Percentiles rank a stretch among this genome's conserved stretches.
Evolutionary conservation across 1,140 invertebrate genomes (phyloP).

Genomic region (Conus ventricosus): DNA sequence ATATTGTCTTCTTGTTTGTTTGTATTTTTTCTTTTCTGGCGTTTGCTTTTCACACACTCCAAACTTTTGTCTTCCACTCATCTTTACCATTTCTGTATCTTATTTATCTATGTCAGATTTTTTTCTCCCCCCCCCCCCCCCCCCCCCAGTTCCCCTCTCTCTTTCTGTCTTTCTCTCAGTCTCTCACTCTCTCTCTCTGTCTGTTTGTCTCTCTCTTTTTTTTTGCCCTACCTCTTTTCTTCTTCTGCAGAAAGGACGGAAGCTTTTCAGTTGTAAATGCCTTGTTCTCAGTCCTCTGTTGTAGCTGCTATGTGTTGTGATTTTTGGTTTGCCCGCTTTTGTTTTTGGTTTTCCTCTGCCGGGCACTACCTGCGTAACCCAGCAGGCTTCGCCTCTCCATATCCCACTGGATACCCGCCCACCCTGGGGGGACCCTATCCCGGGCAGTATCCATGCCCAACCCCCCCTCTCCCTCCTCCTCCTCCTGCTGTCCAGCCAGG

Average conservation of each 20-base stretch:
- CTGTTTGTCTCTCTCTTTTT: background rate
- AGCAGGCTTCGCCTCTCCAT: constrained; percentile 22
- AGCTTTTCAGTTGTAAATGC: background rate
- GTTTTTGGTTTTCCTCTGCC: constrained; percentile 18
- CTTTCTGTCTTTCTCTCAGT: constrained; percentile 22
- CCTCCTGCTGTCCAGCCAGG: constrained; percentile 25
- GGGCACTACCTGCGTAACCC: constrained; percentile 14
- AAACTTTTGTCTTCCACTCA: background rate
- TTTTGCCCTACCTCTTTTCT: background rate
- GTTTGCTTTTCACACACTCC: background rate
- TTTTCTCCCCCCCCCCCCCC: constrained; percentile 19
- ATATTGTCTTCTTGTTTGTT: background rate
- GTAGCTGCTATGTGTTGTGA: background rate
- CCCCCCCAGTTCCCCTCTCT: constrained; percentile 22
- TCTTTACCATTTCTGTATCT: background rate
- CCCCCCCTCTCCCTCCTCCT: constrained; percentile 30
- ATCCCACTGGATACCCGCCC: constrained; percentile 8
- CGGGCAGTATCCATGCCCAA: constrained; percentile 21
- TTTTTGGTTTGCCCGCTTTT: constrained; percentile 12
- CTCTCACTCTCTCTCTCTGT: constrained; percentile 8
- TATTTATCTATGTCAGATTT: constrained; percentile 16
- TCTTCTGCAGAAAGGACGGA: background rate
- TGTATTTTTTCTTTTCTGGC: background rate
- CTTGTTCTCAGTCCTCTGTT: too few species aligned
- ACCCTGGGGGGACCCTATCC: constrained; percentile 17